Percentiles rank a stretch among this genome's conserved stretches.
Evolutionary conservation across 2,113 vertebrate species (phyloP).

Genomic region (Pluvialis apricaria): DNA sequence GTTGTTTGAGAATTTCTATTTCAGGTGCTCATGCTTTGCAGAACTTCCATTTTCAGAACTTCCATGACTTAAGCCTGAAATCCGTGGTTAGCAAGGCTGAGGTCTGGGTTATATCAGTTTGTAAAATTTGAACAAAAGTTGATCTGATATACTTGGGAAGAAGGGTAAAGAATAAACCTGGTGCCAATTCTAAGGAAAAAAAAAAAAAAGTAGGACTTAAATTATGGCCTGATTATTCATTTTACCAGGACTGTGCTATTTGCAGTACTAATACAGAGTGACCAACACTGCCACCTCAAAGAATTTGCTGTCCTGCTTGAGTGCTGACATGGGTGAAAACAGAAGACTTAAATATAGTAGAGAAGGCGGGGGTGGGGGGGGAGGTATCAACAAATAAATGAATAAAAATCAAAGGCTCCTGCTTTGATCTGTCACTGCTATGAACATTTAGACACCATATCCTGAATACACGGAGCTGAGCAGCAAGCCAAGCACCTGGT

Average conservation of each 20-base stretch:
- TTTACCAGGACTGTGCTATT: not conserved
- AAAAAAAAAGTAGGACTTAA: not conserved
- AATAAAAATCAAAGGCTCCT: not conserved
- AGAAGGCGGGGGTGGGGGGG: accelerated
- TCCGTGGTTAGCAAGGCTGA: not conserved
- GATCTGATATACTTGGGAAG: not conserved
- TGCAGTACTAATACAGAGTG: not conserved
- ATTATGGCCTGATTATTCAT: not conserved
- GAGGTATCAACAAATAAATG: not conserved
- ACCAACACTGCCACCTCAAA: not conserved
- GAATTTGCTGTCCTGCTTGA: not conserved
- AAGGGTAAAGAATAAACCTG: not conserved
- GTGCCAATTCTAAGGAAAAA: not conserved
- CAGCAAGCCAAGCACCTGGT: not conserved
- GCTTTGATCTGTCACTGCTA: not conserved
- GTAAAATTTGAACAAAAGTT: not conserved
- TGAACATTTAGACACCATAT: not conserved
- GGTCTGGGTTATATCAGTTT: not conserved
- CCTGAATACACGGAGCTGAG: not conserved
- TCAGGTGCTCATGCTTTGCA: not conserved
- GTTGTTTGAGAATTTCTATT: not conserved
- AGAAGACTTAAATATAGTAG: not conserved
- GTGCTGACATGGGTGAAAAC: not conserved
- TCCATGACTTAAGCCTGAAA: not conserved
- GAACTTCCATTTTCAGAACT: not conserved